These are phyloP conservation scores for Albula glossodonta DNA, from an alignment of 2,113 vertebrate species.

Conservation along the genomic window DNA sequence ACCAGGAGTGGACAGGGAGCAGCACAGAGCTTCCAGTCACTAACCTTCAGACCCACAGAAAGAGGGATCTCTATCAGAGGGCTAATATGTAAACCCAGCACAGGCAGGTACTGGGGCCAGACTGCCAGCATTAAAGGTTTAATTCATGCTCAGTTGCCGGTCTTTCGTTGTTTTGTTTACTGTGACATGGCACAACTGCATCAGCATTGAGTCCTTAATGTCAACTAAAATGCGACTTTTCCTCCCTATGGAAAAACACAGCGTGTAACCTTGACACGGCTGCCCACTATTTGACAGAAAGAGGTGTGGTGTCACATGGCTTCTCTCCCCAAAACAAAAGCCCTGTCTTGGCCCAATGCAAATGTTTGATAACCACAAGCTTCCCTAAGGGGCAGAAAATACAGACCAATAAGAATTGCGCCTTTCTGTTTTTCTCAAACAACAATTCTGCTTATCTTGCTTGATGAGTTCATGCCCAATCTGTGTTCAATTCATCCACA, in stretches of 20 bases:
- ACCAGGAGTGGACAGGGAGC: neutral
- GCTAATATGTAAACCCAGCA: neutral
- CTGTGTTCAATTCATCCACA: too few relatives aligned
- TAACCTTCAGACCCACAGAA: neutral
- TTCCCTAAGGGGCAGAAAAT: neutral
- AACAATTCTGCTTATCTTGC: neutral
- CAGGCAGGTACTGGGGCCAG: neutral
- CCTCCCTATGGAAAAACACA: too few relatives aligned
- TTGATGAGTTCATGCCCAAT: neutral
- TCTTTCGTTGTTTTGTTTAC: too few relatives aligned
- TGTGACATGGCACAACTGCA: too few relatives aligned
- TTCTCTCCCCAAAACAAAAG: neutral
- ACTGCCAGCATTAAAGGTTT: too few relatives aligned
- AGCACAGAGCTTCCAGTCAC: neutral
- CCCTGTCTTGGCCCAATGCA: neutral
- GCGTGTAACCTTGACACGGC: too few relatives aligned
- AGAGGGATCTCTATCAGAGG: neutral
- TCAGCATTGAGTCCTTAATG: too few relatives aligned
- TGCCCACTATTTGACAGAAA: too few relatives aligned
- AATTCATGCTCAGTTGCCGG: too few relatives aligned
- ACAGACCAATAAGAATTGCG: too few relatives aligned
- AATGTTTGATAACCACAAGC: neutral
- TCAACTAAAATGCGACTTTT: too few relatives aligned
- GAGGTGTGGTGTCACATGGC: neutral
- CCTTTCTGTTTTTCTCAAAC: neutral